phyloP scores from a whole-genome alignment of 2,888 invertebrate genomes.

The Steinernema hermaphroditum region DNA sequence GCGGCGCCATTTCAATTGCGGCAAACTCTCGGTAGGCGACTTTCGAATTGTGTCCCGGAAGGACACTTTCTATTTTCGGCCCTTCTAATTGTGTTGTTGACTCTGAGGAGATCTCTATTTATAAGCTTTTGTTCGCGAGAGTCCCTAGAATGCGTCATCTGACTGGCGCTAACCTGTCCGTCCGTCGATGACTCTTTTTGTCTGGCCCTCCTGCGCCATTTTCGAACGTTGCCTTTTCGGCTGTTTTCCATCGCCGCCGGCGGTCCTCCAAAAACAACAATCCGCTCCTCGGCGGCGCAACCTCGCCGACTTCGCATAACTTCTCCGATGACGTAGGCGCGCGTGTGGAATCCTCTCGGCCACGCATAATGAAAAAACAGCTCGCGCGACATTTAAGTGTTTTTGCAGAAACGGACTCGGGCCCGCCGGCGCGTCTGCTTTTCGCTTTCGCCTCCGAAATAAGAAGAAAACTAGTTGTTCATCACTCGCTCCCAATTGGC shows the following conservation, averaged over 20 bases:
- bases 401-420: background rate
- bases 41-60: background rate
- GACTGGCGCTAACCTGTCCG: no score
- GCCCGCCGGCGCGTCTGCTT: background rate
- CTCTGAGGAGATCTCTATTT: background rate
- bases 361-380: slow-evolving; percentile 9
- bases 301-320: background rate
- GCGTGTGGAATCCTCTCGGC: background rate
- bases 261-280: slow-evolving; percentile 12
- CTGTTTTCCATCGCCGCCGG: slow-evolving; percentile 10
- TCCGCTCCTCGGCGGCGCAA: slow-evolving; percentile 1
- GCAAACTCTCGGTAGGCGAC: background rate
- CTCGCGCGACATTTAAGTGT: background rate
- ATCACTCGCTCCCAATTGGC: slow-evolving; percentile 13
- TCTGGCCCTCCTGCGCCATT: background rate
- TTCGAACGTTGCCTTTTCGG: background rate
- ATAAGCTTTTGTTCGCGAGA: no score
- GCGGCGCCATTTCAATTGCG: background rate
- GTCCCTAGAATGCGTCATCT: no score
- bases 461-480: slow-evolving; percentile 15
- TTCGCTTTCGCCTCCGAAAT: slow-evolving; percentile 6
- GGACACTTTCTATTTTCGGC: background rate
- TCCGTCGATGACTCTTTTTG: background rate
- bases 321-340: background rate
- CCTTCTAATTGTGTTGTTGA: background rate